Evolutionary conservation across 37 sponge, comb jelly and placozoan species (phyloP), one percentile per base, ranked within the genome.

Genomic region (Beroe ovata): DNA sequence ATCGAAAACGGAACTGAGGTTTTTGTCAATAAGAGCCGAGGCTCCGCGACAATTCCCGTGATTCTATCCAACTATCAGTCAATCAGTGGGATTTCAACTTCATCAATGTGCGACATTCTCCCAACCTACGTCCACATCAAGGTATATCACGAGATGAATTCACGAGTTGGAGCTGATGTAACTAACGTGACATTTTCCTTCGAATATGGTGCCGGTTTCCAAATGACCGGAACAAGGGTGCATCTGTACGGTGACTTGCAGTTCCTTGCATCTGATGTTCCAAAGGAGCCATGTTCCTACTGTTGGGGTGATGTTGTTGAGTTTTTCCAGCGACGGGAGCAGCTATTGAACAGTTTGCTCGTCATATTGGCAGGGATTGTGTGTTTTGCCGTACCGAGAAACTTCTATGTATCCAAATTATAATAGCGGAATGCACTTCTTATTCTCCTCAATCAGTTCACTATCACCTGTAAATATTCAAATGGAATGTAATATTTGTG

Each of bases 261-360:
- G 63, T 62, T 20, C n/a, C 23, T 62, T 18, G 26, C 26, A 4
- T 62, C 63, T 18, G 63, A 62, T 18, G 11, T 62, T 8, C 11
- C 63, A 28, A 29, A 20, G 19, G 26, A 6, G 63, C 21, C 28
- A 16, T 6, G 63, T 16, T 62, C 63, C 28, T 18, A 28, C 4
- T 62, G 28, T 18, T 62, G 8, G 8, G 22, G 26, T 23, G 63
- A 62, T 62, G 26, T 62, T n/a, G n/a, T 18, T 29, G 63, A 62
- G 63, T 62, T 62, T 29, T 62, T 62, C 26, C 28, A 62, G 63
- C 21, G 26, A 6, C 21, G n/a, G 23, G 28, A 66, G 69, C 32
- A 66, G 36, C 69, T 66, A 4, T 32, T 66, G 69, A 66, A 66
- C 36, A 66, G 69, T 30, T 66, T 66, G 35, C 14, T 66, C 8